Conservation (phyloP, 2,797 vertebrate species). For the Acomys russatus region DNA sequence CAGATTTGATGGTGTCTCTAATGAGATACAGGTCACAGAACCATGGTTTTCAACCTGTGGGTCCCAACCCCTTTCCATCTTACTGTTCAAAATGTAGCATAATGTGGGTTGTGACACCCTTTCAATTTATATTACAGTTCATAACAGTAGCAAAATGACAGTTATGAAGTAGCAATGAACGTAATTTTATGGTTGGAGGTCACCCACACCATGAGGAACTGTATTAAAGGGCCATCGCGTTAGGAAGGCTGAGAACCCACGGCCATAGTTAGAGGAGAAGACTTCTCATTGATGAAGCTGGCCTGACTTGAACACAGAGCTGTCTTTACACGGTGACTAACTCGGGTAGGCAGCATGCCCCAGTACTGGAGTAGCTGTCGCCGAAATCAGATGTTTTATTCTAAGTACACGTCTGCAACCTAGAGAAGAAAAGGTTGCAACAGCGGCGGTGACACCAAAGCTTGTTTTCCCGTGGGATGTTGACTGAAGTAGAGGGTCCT, state of each 20-base stretch:
- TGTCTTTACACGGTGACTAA: neutral
- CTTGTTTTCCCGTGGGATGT: neutral
- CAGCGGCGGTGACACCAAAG: neutral
- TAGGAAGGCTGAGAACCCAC: neutral
- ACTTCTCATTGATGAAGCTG: neutral
- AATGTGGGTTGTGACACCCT: no score
- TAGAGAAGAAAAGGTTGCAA: neutral
- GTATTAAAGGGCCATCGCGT: neutral
- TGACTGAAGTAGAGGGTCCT: neutral
- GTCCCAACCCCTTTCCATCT: neutral
- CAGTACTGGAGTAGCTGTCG: neutral
- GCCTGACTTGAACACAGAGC: neutral
- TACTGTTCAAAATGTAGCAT: neutral
- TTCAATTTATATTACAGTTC: neutral
- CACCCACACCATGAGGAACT: neutral
- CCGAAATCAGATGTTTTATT: neutral
- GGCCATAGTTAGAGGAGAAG: neutral
- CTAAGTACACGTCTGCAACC: neutral
- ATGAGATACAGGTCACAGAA: neutral
- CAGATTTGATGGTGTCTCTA: neutral
- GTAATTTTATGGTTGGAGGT: neutral
- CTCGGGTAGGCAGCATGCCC: neutral
- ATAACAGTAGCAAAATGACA: neutral
- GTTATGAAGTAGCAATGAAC: neutral
- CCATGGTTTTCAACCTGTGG: neutral